Evolutionary conservation across 2,888 invertebrate genomes (phyloP), one percentile per base, ranked within the genome.

Genomic region (Autographa gamma): DNA sequence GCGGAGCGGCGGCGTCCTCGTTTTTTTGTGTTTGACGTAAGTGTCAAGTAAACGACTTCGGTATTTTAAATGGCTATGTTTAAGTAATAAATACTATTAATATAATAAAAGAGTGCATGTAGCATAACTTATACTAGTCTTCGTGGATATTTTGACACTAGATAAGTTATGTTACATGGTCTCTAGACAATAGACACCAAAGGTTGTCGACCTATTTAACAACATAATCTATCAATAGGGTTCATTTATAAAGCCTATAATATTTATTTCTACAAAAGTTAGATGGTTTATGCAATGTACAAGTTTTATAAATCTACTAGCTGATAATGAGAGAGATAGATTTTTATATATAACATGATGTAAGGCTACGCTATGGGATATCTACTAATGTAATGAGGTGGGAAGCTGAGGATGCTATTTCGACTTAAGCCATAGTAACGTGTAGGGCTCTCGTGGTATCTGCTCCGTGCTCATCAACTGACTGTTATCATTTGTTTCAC

Each of bases 251-350:
- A 63, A 52, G 18, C 31, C 25, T 16, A 48, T 32, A 56, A 48
- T 52, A 67, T 31, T 48, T 16, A 69, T 60, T 54, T 63, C 41
- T 59, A 54, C 18, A 43, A 68, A 56, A 9, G 38, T 6, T 60
- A 9, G 48, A 25, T 66, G 59, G 9, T 62, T 48, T 32, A 38
- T 43, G 25, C 18, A 43, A 63, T 60, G 56, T 73, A 32, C 16
- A 38, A 18, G 54, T 41, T 43, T 25, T 34, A 38, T 14, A 25
- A 11, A 25, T 52, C 48, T 63, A 60, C 48, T 63, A 60, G n/a
- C 16, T 54, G 48, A 59, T 32, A 41, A 69, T 59, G 64, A 70
- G 66, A 72, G 60, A 69, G 62, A 65, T 69, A 60, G 54, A 48
- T 43, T 25, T 60, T 58, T 67, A 9, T 32, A 66, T 60, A 60